Conservation (phyloP, 64 coral and sea anemone species). For the Catalaphyllia jardinei region DNA sequence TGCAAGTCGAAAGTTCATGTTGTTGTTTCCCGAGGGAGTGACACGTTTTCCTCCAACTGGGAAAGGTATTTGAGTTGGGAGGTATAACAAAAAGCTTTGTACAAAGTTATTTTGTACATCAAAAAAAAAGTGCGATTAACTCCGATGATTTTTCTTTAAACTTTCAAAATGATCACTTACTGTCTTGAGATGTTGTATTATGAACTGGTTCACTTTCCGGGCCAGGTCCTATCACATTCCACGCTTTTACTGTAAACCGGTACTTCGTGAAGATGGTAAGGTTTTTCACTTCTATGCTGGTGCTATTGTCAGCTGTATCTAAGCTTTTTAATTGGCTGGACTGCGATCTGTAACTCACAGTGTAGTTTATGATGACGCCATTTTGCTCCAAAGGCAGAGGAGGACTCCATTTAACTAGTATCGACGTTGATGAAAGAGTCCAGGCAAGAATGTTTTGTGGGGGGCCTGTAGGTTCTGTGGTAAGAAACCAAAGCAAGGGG, state of each 20-base stretch:
- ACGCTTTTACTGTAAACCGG: conserved; percentile 48
- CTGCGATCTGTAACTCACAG: neutral
- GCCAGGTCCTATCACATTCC: conserved; percentile 44
- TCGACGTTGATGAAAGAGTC: conserved; percentile 12
- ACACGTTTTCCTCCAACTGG: too few relatives aligned
- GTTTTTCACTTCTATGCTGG: conserved; percentile 23
- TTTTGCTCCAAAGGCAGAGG: neutral
- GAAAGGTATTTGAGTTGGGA: too few relatives aligned
- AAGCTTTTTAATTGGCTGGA: neutral
- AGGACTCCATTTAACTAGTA: conserved; percentile 11
- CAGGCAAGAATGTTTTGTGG: neutral
- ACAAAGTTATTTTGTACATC: neutral
- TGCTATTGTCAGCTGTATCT: neutral
- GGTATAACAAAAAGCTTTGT: too few relatives aligned
- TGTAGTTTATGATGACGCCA: neutral
- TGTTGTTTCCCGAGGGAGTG: too few relatives aligned
- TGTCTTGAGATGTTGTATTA: conserved; percentile 61
- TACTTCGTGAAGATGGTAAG: conserved; percentile 64
- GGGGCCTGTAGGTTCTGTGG: neutral
- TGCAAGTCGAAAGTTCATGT: too few relatives aligned
- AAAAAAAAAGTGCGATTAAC: neutral
- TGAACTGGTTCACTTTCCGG: conserved; percentile 34
- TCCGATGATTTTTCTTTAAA: neutral
- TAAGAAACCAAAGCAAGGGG: too few relatives aligned
- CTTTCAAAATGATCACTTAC: conserved; percentile 12